Percentiles rank a stretch among this genome's conserved stretches.
These are phyloP conservation scores for Byasa hedistus DNA, from an alignment of 2,888 invertebrate genomes.

Conservation along the genomic window DNA sequence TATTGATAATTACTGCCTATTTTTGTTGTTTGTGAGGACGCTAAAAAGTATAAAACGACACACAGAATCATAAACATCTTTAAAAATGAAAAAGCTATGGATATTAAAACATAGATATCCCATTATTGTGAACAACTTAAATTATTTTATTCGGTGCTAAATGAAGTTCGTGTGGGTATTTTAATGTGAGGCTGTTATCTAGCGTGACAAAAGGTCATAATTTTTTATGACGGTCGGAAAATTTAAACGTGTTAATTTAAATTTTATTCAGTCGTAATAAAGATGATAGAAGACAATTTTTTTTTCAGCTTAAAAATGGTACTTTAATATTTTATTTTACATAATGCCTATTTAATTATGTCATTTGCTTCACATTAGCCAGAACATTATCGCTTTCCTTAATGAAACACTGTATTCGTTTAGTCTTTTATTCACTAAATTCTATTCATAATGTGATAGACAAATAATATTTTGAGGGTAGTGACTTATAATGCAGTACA, in stretches of 20 bases:
- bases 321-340: conserved; percentile 1
- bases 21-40: background rate
- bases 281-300: background rate
- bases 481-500: background rate
- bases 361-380: background rate
- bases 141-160: conserved; percentile 18
- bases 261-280: conserved; percentile 11
- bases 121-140: conserved; percentile 10
- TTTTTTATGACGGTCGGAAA: conserved; percentile 24
- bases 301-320: conserved; percentile 2
- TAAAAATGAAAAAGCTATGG: background rate
- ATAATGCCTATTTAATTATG: background rate
- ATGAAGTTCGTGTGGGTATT: conserved; percentile 26
- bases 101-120: background rate
- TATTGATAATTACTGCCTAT: background rate
- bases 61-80: background rate
- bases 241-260: conserved; percentile 27
- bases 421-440: no score
- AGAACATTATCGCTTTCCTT: no score
- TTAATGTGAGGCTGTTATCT: conserved; percentile 29
- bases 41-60: background rate
- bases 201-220: conserved; percentile 27
- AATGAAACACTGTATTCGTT: no score
- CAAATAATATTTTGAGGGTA: background rate
- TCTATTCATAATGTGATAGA: background rate